Conservation (phyloP, 2,888 invertebrate genomes). For the Idaea aversata region DNA sequence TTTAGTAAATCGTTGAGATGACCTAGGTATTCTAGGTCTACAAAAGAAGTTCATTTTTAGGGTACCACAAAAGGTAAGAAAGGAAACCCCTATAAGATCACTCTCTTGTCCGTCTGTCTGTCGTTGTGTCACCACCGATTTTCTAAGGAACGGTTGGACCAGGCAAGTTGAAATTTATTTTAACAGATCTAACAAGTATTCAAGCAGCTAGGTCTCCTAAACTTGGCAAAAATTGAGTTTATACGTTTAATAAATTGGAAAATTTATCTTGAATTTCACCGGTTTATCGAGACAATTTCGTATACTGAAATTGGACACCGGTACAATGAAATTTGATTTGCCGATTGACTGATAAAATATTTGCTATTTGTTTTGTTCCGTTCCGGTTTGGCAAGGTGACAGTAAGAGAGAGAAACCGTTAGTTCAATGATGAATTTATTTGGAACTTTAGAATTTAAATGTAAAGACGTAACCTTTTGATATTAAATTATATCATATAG, state of each 20-base stretch:
- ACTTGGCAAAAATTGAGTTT: not conserved
- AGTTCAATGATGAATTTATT: not conserved
- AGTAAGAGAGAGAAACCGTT: not conserved
- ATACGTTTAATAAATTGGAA: not conserved
- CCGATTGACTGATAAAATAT: not conserved
- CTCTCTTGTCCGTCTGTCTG: no score
- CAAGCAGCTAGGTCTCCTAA: not conserved
- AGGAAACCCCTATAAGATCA: no score
- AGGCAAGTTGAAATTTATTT: no score
- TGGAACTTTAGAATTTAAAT: no score
- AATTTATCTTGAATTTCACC: not conserved
- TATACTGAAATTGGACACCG: not conserved
- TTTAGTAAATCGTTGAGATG: no score
- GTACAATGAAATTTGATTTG: conserved; percentile 1
- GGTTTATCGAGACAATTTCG: not conserved
- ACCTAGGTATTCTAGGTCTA: no score
- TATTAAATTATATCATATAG: no score
- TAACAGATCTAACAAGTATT: not conserved
- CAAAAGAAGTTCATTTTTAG: no score
- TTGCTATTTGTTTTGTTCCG: not conserved
- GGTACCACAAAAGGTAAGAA: no score
- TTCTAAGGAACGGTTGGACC: no score
- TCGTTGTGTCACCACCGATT: no score
- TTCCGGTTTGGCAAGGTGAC: not conserved
- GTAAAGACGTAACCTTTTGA: no score